Conservation (phyloP, 2,797 vertebrate species). For the Gymnothorax javanicus region DNA sequence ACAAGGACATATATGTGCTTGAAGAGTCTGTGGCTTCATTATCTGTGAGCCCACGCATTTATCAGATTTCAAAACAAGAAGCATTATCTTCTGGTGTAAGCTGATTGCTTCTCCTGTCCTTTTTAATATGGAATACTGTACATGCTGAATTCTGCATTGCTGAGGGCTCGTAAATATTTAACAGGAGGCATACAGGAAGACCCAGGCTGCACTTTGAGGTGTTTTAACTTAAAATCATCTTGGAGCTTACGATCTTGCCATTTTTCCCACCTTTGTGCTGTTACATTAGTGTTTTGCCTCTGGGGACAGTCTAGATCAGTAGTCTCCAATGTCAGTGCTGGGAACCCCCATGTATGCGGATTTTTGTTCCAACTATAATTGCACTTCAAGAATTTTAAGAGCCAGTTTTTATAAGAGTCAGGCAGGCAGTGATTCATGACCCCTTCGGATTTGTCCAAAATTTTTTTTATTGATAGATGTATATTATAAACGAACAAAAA, state of each 20-base stretch:
- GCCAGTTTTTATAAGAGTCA: too few species aligned
- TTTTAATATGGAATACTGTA: neutral
- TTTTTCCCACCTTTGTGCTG: neutral
- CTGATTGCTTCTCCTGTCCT: neutral
- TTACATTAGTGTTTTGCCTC: neutral
- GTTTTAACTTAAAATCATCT: neutral
- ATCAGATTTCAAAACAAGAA: neutral
- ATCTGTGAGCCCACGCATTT: neutral
- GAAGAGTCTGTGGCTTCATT: neutral
- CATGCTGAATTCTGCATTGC: neutral
- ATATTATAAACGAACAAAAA: too few species aligned
- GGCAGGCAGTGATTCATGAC: too few species aligned
- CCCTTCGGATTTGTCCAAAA: too few species aligned
- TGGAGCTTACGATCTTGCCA: neutral
- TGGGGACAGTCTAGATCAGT: too few species aligned
- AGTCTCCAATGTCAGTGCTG: too few species aligned
- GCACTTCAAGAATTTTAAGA: too few species aligned
- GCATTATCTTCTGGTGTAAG: neutral
- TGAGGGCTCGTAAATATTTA: constrained; percentile 8
- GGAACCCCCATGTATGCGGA: too few species aligned
- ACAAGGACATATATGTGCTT: neutral
- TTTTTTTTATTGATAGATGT: too few species aligned
- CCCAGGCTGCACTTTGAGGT: neutral
- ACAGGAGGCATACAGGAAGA: neutral
- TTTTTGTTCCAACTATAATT: too few species aligned